Percentiles rank a stretch among this genome's conserved stretches.
phyloP scores from a whole-genome alignment of 1,140 invertebrate species.

The Camponotus floridanus region DNA sequence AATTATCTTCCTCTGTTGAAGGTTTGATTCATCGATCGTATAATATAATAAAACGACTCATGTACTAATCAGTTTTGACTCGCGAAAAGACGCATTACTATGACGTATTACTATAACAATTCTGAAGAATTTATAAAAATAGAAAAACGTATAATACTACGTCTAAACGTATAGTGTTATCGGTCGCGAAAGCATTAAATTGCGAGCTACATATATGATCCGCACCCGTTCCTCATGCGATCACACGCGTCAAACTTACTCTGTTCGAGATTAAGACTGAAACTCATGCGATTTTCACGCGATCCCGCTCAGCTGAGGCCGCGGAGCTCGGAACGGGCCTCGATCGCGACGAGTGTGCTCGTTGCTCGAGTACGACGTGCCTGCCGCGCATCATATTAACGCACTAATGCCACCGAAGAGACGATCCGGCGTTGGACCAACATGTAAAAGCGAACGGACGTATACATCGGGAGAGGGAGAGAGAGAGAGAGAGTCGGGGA shows the following conservation, averaged over 20 bases:
- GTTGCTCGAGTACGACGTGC: slow-evolving; percentile 1
- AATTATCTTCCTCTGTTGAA: background rate
- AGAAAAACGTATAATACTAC: background rate
- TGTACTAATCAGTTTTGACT: background rate
- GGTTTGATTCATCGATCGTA: background rate
- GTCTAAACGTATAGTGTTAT: background rate
- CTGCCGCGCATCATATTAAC: slow-evolving; percentile 26
- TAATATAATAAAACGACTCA: background rate
- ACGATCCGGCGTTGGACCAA: slow-evolving; percentile 6
- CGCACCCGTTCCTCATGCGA: background rate
- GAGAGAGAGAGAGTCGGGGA: slow-evolving; percentile 71
- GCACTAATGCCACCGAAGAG: background rate
- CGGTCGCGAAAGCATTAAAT: background rate
- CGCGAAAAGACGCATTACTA: background rate
- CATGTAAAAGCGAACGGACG: slow-evolving; percentile 19
- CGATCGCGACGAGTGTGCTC: background rate
- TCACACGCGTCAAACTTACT: background rate
- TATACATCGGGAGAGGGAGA: slow-evolving; percentile 50
- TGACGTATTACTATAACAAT: background rate
- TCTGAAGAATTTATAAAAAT: background rate
- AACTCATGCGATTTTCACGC: background rate
- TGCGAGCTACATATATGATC: background rate
- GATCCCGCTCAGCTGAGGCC: background rate
- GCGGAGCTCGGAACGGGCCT: background rate
- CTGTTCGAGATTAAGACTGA: background rate